These are phyloP conservation scores for Halcyon chelicuti DNA, from an alignment of 2,797 vertebrate genomes.

Conservation along the genomic window DNA sequence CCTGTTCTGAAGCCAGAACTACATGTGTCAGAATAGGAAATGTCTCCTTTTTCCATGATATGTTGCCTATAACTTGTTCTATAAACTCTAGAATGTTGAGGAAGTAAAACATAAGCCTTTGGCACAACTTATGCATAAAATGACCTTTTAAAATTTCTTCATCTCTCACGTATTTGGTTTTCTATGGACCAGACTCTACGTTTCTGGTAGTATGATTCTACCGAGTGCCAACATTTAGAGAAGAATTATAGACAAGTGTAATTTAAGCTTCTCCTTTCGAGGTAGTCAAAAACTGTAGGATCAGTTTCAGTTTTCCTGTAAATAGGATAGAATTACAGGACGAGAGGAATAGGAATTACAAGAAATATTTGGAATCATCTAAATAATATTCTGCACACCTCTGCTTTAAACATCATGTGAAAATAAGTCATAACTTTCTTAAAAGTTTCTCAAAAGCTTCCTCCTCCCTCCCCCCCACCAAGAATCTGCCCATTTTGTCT, in stretches of 20 bases:
- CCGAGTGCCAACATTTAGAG: background rate
- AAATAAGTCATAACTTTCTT: background rate
- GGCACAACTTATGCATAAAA: background rate
- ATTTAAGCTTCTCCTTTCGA: background rate
- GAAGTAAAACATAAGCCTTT: background rate
- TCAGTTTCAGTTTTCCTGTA: background rate
- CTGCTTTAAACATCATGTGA: background rate
- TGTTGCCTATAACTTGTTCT: background rate
- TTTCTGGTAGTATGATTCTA: background rate
- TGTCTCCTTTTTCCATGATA: background rate
- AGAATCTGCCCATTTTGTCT: background rate
- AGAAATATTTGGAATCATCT: background rate
- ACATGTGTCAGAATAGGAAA: background rate
- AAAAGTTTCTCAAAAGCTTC: background rate
- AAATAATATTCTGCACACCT: background rate
- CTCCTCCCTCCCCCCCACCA: background rate
- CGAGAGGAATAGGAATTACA: background rate
- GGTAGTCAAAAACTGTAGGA: background rate
- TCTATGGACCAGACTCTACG: background rate
- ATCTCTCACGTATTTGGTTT: background rate
- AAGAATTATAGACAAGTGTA: background rate
- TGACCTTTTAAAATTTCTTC: background rate
- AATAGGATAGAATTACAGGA: background rate
- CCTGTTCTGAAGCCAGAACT: background rate
- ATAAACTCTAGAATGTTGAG: background rate